Percentiles rank a stretch among this genome's conserved stretches.
Conservation (phyloP, 2,113 vertebrate genomes). For the Calidris pugnax region DNA sequence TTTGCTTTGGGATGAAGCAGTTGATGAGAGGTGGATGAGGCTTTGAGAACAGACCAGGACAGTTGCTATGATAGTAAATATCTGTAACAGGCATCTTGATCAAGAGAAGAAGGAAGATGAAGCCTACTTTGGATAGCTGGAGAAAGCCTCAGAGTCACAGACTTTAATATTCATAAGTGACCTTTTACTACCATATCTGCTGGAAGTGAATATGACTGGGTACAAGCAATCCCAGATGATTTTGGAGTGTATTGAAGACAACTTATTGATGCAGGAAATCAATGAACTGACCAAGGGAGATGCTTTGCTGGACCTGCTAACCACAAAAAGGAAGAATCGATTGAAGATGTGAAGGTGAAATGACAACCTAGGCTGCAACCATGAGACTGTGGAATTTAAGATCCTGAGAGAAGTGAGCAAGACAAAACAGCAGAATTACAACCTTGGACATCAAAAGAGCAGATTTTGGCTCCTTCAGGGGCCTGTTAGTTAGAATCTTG, state of each 20-base stretch:
- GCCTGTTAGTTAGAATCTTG: not conserved
- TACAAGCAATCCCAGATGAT: not conserved
- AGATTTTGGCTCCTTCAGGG: not conserved
- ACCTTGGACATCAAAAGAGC: not conserved
- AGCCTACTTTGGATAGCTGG: not conserved
- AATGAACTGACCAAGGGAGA: not conserved
- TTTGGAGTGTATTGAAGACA: not conserved
- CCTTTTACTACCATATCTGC: not conserved
- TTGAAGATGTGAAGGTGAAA: not conserved
- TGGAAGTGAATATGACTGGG: not conserved
- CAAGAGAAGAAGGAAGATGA: not conserved
- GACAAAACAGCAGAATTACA: not conserved
- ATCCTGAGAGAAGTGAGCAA: not conserved
- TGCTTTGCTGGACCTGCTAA: not conserved
- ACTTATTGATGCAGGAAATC: not conserved
- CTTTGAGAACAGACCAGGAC: not conserved
- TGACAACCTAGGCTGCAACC: not conserved
- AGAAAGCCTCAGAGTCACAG: not conserved
- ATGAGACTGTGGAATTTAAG: not conserved
- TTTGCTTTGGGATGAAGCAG: not conserved
- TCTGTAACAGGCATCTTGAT: not conserved
- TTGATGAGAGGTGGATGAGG: not conserved
- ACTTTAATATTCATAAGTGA: not conserved
- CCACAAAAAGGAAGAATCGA: not conserved
- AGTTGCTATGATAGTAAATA: not conserved